These are phyloP conservation scores for Cyprinodon tularosa DNA, from an alignment of 2,113 vertebrate species.

Conservation along the genomic window DNA sequence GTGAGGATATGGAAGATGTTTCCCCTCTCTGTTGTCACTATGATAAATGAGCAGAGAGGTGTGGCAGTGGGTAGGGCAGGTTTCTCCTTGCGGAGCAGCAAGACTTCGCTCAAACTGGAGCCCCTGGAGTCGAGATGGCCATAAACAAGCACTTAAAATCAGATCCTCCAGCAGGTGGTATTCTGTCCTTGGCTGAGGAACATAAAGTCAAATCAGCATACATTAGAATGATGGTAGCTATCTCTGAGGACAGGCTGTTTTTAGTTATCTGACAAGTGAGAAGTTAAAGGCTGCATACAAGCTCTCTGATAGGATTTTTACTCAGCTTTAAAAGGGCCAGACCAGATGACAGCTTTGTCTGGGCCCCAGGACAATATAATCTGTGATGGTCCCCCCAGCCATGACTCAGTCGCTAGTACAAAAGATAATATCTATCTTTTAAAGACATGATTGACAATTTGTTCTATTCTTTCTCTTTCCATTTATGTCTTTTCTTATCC, in stretches of 20 bases:
- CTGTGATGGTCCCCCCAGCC: no score
- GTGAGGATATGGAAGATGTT: constrained; percentile 37
- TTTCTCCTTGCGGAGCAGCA: constrained; percentile 53
- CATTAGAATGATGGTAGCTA: constrained; percentile 66
- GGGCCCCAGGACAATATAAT: neutral
- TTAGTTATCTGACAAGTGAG: constrained; percentile 68
- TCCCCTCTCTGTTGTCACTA: constrained; percentile 51
- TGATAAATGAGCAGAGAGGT: constrained; percentile 74
- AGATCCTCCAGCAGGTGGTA: constrained; percentile 75
- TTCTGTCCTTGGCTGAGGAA: constrained; percentile 73
- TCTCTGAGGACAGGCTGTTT: constrained; percentile 63
- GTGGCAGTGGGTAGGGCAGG: constrained; percentile 60
- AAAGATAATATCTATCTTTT: neutral
- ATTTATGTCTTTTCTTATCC: neutral
- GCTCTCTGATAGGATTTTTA: constrained; percentile 55
- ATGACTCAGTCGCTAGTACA: neutral
- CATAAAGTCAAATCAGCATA: constrained; percentile 75
- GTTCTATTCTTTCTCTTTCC: neutral
- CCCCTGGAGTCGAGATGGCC: constrained; percentile 63
- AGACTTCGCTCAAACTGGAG: constrained; percentile 64
- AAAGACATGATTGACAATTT: neutral
- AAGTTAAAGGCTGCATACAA: constrained; percentile 44
- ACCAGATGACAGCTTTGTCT: neutral
- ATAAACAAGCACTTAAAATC: constrained; percentile 79
- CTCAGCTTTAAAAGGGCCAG: constrained; percentile 37